Base-by-base conservation (phyloP, 2,113 vertebrate species). In the Poecile atricapillus region DNA sequence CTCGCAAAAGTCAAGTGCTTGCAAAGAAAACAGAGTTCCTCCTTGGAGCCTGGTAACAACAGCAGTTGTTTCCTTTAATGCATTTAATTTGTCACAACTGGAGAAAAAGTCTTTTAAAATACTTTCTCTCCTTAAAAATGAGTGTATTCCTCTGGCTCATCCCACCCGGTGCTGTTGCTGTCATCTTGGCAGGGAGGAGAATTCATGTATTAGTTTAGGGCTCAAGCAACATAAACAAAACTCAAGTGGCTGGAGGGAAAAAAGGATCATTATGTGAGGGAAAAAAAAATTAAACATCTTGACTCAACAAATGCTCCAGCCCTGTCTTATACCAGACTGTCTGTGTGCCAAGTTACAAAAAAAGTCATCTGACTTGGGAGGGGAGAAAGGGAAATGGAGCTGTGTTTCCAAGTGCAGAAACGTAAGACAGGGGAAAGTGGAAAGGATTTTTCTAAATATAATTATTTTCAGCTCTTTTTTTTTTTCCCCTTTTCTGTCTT, bases 261-360 rank as follows among this genome's bases (percentile, higher is more conserved):
- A 98, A 98, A 97, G 97, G 98, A 97, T 98, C 98, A 96, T 98
- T 98, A 97, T 95, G 89, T 77, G 70, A 97, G 97, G 65, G n/a
- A 96, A 98, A 96, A 98, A 94, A 95, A 97, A 96, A 88, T 95
- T 87, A 88, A 98, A 98, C 96, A 94, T 97, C 96, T 95, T 76
- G 79, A 95, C 88, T 83, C 88, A 47, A 91, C 96, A 95, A 90
- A 94, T 93, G 93, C 80, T 96, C 83, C 97, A 97, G 97, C 93
- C 83, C 95, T 65, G 97, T 97, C 97, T 97, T 98, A 98, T 98
- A 97, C 91, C 95, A 95, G 93, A 95, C 94, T 65, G 93, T 58
- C 93, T 80, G 91, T 87, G 65, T 74, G 78, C 93, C 94, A 83
- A 95, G 95, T 84, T 96, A 94, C 97, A 97, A 95, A 97, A 39